Percentiles rank a stretch among this genome's conserved stretches.
Evolutionary conservation across 2,888 invertebrate species (phyloP).

Genomic region (Nomada ruficornis): DNA sequence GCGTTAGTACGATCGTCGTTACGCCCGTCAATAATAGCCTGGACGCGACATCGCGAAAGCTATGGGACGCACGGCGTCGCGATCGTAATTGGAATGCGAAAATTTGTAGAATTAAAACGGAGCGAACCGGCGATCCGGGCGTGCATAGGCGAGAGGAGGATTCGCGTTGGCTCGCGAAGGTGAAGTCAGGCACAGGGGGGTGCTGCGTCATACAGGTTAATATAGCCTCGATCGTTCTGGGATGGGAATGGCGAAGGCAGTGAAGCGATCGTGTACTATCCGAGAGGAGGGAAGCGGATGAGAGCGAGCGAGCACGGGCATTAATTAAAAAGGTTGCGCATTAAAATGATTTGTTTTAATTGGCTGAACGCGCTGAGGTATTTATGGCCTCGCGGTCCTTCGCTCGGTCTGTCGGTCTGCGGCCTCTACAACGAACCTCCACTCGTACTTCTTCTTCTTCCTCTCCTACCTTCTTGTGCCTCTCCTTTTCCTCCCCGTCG

Average conservation of each 20-base stretch:
- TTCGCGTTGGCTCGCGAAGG: conserved; percentile 35
- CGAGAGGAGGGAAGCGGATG: conserved; percentile 74
- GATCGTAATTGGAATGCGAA: conserved; percentile 59
- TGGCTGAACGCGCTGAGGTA: conserved; percentile 84
- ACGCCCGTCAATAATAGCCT: conserved; percentile 66
- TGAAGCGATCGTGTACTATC: conserved; percentile 71
- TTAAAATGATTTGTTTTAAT: conserved; percentile 85
- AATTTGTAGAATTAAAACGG: conserved; percentile 79
- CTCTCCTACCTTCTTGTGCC: conserved; percentile 39
- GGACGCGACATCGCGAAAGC: conserved; percentile 15
- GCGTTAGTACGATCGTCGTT: conserved; percentile 68
- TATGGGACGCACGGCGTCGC: neutral
- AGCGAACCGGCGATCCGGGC: conserved; percentile 50
- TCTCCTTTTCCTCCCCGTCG: conserved; percentile 25
- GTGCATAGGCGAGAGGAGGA: conserved; percentile 23
- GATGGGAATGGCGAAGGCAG: conserved; percentile 70
- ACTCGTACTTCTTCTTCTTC: conserved; percentile 64
- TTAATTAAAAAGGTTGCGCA: conserved; percentile 85
- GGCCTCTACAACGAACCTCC: conserved; percentile 71
- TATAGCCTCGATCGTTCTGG: conserved; percentile 70
- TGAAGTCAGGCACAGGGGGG: conserved; percentile 58
- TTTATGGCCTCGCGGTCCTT: conserved; percentile 82
- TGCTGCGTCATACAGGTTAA: conserved; percentile 69
- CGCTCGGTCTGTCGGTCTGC: conserved; percentile 78
- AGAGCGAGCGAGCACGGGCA: conserved; percentile 82